Conservation (phyloP, 2,797 vertebrate genomes). For the Chiroxiphia lanceolata region DNA sequence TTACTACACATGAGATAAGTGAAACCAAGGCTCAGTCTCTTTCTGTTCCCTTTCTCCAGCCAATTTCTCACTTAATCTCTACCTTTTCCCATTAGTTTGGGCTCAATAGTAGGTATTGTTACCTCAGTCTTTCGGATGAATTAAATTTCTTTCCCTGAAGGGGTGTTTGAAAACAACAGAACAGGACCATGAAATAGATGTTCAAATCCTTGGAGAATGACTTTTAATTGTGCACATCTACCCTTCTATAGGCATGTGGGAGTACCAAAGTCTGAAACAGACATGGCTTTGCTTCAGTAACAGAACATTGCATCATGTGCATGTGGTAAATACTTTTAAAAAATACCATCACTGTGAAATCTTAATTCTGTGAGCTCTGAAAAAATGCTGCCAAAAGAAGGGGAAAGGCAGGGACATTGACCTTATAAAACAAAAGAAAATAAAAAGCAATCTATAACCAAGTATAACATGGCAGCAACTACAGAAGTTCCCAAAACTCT, state of each 20-base stretch:
- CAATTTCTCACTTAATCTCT: background rate
- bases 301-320: background rate
- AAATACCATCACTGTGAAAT: background rate
- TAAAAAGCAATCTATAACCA: background rate
- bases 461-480: background rate
- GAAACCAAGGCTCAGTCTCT: background rate
- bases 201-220: background rate
- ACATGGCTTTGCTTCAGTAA: background rate
- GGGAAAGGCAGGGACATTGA: background rate
- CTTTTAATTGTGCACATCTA: background rate
- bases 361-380: background rate
- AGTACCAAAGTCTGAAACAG: background rate
- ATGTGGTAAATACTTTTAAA: background rate
- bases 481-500: background rate
- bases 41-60: background rate
- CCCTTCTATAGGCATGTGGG: background rate
- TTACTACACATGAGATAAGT: background rate
- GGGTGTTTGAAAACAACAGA: background rate
- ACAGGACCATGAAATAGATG: background rate
- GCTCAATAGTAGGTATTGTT: background rate
- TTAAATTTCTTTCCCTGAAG: background rate
- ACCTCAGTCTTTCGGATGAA: background rate
- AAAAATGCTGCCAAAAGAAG: background rate
- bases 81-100: background rate
- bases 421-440: background rate